These are phyloP conservation scores for Bombyx mori DNA, from an alignment of 1,140 invertebrate genomes.

Conservation along the genomic window DNA sequence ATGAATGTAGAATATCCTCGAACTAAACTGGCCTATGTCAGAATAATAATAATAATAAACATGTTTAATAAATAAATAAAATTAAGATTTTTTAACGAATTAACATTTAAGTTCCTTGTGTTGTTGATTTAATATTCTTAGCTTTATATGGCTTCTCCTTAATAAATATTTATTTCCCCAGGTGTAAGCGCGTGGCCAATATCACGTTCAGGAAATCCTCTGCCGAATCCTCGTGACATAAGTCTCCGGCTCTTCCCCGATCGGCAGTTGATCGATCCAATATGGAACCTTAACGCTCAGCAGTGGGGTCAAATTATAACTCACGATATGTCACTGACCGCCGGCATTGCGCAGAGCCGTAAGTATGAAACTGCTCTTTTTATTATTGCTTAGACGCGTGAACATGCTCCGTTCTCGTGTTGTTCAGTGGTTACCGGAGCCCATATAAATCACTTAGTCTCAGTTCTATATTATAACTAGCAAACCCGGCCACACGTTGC, in stretches of 20 bases:
- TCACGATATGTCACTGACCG: constrained; percentile 87
- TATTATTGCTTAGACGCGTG: too few species aligned
- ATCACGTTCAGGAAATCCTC: constrained; percentile 73
- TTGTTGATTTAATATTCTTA: not conserved
- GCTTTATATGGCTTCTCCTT: too few species aligned
- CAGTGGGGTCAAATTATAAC: constrained; percentile 91
- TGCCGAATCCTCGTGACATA: constrained; percentile 81
- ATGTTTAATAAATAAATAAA: too few species aligned
- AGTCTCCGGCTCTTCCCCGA: constrained; percentile 79
- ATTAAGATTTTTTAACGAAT: not conserved
- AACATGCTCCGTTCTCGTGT: too few species aligned
- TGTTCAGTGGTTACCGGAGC: too few species aligned
- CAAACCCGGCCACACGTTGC: too few species aligned
- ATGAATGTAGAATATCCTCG: too few species aligned
- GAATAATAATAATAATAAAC: too few species aligned
- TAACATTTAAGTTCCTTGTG: not conserved
- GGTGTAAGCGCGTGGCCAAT: constrained; percentile 77
- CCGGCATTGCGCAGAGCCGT: constrained; percentile 82
- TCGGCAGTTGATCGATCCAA: constrained; percentile 77
- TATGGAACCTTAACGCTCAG: constrained; percentile 84
- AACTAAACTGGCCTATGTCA: too few species aligned
- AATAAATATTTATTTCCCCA: constrained; percentile 34
- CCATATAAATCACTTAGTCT: not conserved
- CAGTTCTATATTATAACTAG: not conserved
- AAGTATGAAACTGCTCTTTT: constrained; percentile 51